Evolutionary conservation across 2,888 invertebrate genomes (phyloP).

Genomic region (Adelognathus sp.): DNA sequence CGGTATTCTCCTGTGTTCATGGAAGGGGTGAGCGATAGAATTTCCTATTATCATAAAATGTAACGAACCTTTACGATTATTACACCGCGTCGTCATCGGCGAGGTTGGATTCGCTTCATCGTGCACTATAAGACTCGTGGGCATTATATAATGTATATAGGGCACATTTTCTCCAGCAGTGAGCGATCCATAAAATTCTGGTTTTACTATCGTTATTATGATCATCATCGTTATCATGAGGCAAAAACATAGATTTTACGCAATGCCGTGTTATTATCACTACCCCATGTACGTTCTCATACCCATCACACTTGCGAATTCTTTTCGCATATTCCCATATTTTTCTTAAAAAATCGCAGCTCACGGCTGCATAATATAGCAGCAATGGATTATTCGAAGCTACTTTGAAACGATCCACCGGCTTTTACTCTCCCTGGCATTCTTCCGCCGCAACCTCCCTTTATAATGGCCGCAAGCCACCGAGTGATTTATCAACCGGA

Average conservation of each 20-base stretch:
- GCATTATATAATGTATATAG: not conserved
- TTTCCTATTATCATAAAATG: constrained; percentile 44
- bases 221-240: not conserved
- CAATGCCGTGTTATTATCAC: not conserved
- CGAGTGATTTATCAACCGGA: constrained; percentile 59
- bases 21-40: constrained; percentile 28
- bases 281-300: not conserved
- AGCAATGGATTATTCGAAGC: not conserved
- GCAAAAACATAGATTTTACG: not conserved
- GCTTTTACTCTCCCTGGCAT: not conserved
- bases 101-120: not conserved
- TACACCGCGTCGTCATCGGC: constrained; percentile 24
- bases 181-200: not conserved
- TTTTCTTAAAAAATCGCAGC: not conserved
- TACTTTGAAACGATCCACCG: not conserved
- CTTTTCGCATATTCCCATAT: not conserved
- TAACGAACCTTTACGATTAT: constrained; percentile 47
- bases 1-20: constrained; percentile 18
- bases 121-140: not conserved
- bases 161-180: not conserved
- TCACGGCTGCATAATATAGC: not conserved
- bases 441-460: constrained; percentile 19
- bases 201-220: not conserved
- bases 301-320: not conserved
- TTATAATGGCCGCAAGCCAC: constrained; percentile 44